Conservation (phyloP, 37 sponge, comb jelly and placozoan genomes). For the Haliclona indistincta region DNA sequence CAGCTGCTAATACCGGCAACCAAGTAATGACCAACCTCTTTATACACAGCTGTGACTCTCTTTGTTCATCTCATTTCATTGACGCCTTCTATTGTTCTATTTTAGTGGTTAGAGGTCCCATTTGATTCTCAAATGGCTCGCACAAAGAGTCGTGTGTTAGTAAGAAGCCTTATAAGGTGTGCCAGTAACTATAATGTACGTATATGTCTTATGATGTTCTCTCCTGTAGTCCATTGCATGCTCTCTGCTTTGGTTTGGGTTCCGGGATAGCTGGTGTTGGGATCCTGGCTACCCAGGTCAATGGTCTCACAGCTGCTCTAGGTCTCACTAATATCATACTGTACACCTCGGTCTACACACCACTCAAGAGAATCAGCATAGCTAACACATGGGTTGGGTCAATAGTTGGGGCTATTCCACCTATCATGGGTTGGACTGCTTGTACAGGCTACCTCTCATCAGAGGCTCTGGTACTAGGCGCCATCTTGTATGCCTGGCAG, state of each 20-base stretch:
- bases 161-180: conserved; percentile 82
- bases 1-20: conserved; percentile 91
- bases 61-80: not conserved
- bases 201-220: no score
- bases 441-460: conserved; percentile 63
- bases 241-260: conserved; percentile 67
- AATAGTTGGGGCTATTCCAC: conserved; percentile 97
- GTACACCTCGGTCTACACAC: conserved; percentile 91
- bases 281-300: conserved; percentile 67
- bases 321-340: conserved; percentile 88
- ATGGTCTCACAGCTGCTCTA: conserved; percentile 88
- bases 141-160: conserved; percentile 90
- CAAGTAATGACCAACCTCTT: conserved; percentile 62
- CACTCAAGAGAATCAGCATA: conserved; percentile 90
- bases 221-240: conserved; percentile 81
- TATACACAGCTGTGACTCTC: not conserved
- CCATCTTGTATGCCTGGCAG: conserved; percentile 94
- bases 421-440: conserved; percentile 98
- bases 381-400: conserved; percentile 99
- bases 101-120: conserved; percentile 89
- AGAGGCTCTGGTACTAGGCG: conserved; percentile 62
- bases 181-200: no score
- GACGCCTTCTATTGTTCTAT: not conserved
- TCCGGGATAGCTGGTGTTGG: conserved; percentile 60
- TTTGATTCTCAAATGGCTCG: conserved; percentile 94